Evolutionary conservation across 2,888 invertebrate genomes (phyloP), one percentile per base, ranked within the genome.

Genomic region (Parnassius orleans): DNA sequence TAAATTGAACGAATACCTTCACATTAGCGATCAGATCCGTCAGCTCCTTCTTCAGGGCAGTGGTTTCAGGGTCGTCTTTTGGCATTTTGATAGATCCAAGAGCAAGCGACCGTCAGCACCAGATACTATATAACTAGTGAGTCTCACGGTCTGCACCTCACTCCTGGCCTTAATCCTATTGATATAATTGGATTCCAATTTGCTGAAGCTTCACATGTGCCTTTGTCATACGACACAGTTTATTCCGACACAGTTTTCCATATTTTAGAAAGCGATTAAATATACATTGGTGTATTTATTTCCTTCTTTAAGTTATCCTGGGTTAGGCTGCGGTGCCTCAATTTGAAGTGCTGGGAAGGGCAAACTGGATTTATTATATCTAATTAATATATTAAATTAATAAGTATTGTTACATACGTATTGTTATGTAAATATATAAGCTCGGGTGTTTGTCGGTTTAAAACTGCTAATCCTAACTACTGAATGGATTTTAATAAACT

Each of bases 21-120:
- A 95, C 93, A 87, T 95, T 95, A 69, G 94, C 93, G 75, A 96
- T 95, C 69, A 97, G 89, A 65, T 95, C 95, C 65, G 95, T 96
- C 15, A 98, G 90, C 85, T 98, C 97, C 76, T 96, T 95, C 79
- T 95, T 94, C 41, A 98, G 92, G 61, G 94, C 94, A 33, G 94
- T 92, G 1, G 95, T 94, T 86, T 97, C 97, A 0, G 97, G 94
- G 84, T 97, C 97, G 72, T 95, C 95, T 86, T 97, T 97, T 10
- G 95, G 95, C 96, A 96, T 96, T 78, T 75, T 81, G 56, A 53
- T 43, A 52, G 24, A 19, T 50, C 12, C 14, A 50, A n/a, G 33
- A 43, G 55, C n/a, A 48, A 43, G 44, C 52, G 51, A 15, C 41
- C 47, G 48, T 47, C 48, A 46, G 19, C 55, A 57, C 42, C 55